A percentile compares a stretch with the other conserved stretches of the same genome.
Evolutionary conservation across 1,140 invertebrate species (phyloP).

Genomic region (Formica exsecta): DNA sequence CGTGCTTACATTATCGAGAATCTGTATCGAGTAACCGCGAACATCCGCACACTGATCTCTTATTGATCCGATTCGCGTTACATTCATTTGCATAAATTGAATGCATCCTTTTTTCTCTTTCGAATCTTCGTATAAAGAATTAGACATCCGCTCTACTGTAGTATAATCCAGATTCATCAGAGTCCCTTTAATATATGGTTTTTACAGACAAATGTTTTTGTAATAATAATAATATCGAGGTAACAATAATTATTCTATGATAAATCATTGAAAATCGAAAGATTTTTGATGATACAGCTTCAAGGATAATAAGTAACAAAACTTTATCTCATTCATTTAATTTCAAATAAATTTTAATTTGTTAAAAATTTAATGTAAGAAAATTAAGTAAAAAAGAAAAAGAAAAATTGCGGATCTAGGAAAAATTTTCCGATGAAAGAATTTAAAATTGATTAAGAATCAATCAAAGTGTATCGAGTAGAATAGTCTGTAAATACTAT

Average conservation of each 20-base stretch:
- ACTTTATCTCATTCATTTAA: not conserved
- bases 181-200: too few relatives aligned
- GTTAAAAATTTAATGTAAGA: too few relatives aligned
- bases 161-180: too few relatives aligned
- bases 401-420: not conserved
- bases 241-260: too few relatives aligned
- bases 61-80: conserved; percentile 20
- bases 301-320: not conserved
- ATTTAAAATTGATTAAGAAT: not conserved
- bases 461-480: too few relatives aligned
- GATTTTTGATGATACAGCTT: not conserved
- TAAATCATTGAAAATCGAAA: too few relatives aligned
- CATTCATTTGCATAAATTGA: conserved; percentile 26
- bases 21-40: conserved; percentile 26
- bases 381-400: not conserved
- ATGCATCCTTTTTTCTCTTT: not conserved
- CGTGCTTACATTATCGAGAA: conserved; percentile 38
- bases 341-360: not conserved
- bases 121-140: too few relatives aligned
- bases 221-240: too few relatives aligned
- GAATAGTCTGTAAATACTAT: too few relatives aligned
- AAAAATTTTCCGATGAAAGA: not conserved
- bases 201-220: too few relatives aligned
- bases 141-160: too few relatives aligned
- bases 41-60: conserved; percentile 14